Evolutionary conservation across 2,797 vertebrate genomes (phyloP), one percentile per base, ranked within the genome.

Genomic region (Sebastes nivosus): DNA sequence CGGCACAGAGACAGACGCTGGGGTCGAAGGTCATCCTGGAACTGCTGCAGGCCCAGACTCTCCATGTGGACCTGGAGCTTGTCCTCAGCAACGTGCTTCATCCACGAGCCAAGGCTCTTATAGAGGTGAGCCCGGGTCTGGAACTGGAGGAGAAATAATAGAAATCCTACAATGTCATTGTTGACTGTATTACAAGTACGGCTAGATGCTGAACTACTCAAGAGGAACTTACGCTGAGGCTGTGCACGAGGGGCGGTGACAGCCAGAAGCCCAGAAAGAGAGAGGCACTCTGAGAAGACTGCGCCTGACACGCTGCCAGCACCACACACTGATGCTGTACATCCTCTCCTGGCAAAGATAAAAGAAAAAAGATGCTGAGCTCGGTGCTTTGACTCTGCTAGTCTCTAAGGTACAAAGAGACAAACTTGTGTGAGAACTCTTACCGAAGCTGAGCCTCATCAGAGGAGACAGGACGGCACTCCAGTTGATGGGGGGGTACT

Each of bases 401-500:
- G 5, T 16, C 22, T 18, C 13, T 4, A 2, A 5, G 36, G 5
- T 4, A 12, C 5, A 1, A 16, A 9, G 5, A 27, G 2, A 11
- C 7, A n/a, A n/a, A 4, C 0, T 6, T 18, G 13, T 20, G 59
- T 9, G 57, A 59, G 2, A 34, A 34, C 0, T 64, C 55, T 65
- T 74, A 93, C 91, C 87, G 4, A 90, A 94, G 61, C 96, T 94
- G 16, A 99, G 95, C 30, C 98, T 97, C 97, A 99, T 97, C 30
- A 99, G 95, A 55, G 98, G 97, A 61, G 97, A 97, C 71, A 99
- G 96, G 66, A 97, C 75, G 0, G 96, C 93, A 5, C 96, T 96
- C 98, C 98, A 99, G 92, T 99, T 99, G 74, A 97, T 93, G 36
- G 98, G 98, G 6, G 98, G 98, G 84, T 96, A 99, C 85, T 98